Base-by-base conservation (phyloP, 2,888 invertebrate species). In the Leptarthrus brevirostris region DNA sequence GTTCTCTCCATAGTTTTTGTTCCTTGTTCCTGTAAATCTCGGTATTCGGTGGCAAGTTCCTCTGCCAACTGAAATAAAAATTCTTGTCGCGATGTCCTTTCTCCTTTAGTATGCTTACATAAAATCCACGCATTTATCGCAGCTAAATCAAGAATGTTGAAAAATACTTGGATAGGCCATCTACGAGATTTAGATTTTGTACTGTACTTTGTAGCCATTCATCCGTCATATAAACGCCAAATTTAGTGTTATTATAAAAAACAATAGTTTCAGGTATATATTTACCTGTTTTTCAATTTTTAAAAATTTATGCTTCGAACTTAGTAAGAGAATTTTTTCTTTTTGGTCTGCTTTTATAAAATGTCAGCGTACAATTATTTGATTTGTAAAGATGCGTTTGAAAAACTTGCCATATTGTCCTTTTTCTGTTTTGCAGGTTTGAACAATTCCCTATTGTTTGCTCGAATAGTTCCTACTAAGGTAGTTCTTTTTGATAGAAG, bases 141-240 rank as follows among this genome's bases (percentile, higher is more conserved):
- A 53, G 78, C 76, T 53, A 79, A 75, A 75, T 78, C 76, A 24
- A 77, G 69, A 74, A 79, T 78, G 74, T 79, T 79, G 72, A 77
- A 78, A 77, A 79, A 78, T 73, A 79, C 76, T 61, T 79, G 78
- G 16, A 76, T 69, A 40, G 78, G 78, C 78, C 78, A 79, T 72
- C 78, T 78, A 78, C 77, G 52, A 56, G 77, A 79, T 56, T 74
- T 76, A 52, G 77, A 74, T 78, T 80, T 80, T 22, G 77, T 77
- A 10, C 74, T 79, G 77, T 79, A 80, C 77, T 79, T 80, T 74
- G 78, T 75, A 24, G 79, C 78, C 78, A 80, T 80, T 77, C 73
- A 64, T 77, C 76, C 2, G 75, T 56, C 64, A 76, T 74, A 69
- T 77, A 72, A 40, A 72, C 76, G 73, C 72, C 74, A 54, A 69